Base-by-base conservation (phyloP, 35 echinoderm and acorn worm genomes). In the Nesometra sesokonis region DNA sequence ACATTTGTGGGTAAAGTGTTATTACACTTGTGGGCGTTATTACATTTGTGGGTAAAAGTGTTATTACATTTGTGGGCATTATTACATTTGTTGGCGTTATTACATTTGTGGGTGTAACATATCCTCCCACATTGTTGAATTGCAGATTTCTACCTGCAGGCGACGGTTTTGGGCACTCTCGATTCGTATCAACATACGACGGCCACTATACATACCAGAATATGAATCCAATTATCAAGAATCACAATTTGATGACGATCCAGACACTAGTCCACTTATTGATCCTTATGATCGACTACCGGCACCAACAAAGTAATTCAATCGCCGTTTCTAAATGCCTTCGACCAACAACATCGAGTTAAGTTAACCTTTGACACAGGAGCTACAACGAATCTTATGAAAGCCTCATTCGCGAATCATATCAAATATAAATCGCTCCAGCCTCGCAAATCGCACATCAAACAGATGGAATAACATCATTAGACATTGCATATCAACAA, bases 361-460 rank as follows among this genome's bases (percentile, higher is more conserved):
- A 81, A 81, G 32, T 19, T 81, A 32, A 81, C 34, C 1, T 32
- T 81, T 7, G 80, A 81, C 80, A 81, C 80, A 32, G 17, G 27
- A 21, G 80, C 80, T 33, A 81, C 80, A 5, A 32, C 80, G 0
- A 81, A 81, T 32, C 0, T 81, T 19, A 81, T 78, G 5, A 78
- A 78, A 27, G 23, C 31, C 4, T 32, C 31, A 9, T 78, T 78
- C 8, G 31, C 31, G 5, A 78, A 23, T 23, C 23, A 9, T 27
- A 78, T 78, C 31, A 32, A 32, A 32, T 78, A 9, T 23, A 5
- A 9, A 32, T 78, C 3, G 27, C 23, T 9, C 77, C 77, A 27
- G 77, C 77, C 5, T 78, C 77, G 27, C 77, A 78, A 27, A 78
- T 78, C 77, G 77, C 77, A 78, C 77, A 78, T 78, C 77, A 78